Base-by-base conservation (phyloP, 2,888 invertebrate genomes). In the Idaea biselata region DNA sequence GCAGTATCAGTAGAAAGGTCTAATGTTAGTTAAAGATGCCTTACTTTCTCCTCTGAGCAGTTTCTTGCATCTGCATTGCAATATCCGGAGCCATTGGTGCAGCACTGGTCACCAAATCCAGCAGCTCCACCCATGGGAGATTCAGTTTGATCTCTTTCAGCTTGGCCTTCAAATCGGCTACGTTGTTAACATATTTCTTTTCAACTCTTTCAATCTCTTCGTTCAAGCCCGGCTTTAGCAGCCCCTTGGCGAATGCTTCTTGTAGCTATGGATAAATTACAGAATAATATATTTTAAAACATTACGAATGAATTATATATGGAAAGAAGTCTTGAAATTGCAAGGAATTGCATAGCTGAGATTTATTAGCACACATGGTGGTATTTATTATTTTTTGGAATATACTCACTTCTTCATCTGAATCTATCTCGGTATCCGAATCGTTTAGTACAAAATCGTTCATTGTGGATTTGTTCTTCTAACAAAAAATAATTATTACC, bases 71-170 rank as follows among this genome's bases (percentile, higher is more conserved):
- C 80, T 97, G 95, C 54, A 96, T 82, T 0, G 96, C 96, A 54
- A 97, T 88, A 83, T 98, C 97, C 0, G 97, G 97, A 0, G 97
- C 97, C 78, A 97, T 80, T 0, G 97, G 96, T 0, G 98, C 97
- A 18, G 96, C 94, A 18, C 94, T 91, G 70, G 96, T 97, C 0
- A 95, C 91, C 74, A 97, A 92, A 77, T 98, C 98, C 63, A 99
- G 85, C 14, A 95, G 94, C 86, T 99, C 98, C 1, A 97, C 79
- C 99, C 99, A 99, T 71, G 96, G 95, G 61, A 97, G 84, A 61
- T 95, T 93, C 56, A 95, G 82, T 75, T 94, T 94, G 11, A 98
- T 93, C 76, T 96, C 95, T 62, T 94, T 93, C 17, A 96, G 79
- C 84, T 97, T 97, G 54, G 94, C 88, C 76, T 95, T 94, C 66